Evolutionary conservation across 2,113 vertebrate species (phyloP), one percentile per base, ranked within the genome.

Genomic region (Trichomycterus rosablanca): DNA sequence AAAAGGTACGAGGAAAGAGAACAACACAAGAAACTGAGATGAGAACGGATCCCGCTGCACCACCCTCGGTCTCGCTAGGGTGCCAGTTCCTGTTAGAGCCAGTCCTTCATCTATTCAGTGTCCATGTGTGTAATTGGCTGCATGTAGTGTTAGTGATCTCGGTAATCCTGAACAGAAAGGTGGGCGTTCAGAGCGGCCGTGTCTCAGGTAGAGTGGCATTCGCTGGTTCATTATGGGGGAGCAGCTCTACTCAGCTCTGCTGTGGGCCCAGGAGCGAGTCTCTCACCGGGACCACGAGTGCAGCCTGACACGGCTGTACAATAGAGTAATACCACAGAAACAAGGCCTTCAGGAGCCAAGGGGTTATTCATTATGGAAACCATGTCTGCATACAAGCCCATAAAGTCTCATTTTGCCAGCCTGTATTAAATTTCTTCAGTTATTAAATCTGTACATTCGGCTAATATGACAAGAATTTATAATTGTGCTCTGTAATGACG

Each of bases 401-500:
- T 89, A 88, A 89, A 86, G 86, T 86, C 89, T 86, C 86, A 84
- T 82, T 5, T n/a, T 10, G 14, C n/a, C n/a, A n/a, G n/a, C n/a
- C n/a, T n/a, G n/a, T n/a, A n/a, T n/a, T n/a, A n/a, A n/a, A n/a
- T n/a, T n/a, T 88, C 86, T 86, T 86, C 89, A 89, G 89, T 86
- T 89, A 81, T 86, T 85, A 84, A 84, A 84, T 79, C 67, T 59
- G 84, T 80, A 84, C 82, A 83, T 84, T 90, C 83, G 76, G 76
- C 80, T 80, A 83, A 81, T 82, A 90, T 89, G 89, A 89, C 68
- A 77, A 76, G 80, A 76, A 77, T 73, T 80, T 85, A 84, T 89
- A 89, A 90, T 89, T 85, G 83, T 85, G 85, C 85, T 83, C 87
- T 89, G 84, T 82, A 86, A 88, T 89, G 74, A 90, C 84, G 83